Evolutionary conservation across 2,888 invertebrate genomes (phyloP).

Genomic region (Andrena bucephala): DNA sequence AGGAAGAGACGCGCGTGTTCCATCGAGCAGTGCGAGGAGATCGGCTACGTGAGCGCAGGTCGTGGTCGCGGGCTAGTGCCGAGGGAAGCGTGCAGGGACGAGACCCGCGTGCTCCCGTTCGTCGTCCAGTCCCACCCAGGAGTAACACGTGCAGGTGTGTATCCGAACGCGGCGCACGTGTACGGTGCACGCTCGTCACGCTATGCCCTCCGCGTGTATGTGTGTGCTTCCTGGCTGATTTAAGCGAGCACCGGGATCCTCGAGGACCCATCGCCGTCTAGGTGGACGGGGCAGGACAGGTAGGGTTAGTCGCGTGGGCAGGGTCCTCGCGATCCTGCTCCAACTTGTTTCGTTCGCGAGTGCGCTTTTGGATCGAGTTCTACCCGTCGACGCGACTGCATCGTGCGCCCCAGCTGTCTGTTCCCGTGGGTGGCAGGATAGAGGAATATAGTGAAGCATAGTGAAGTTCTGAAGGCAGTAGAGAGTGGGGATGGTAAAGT

Average conservation of each 20-base stretch:
- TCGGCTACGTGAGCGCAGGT: slow-evolving; percentile 17
- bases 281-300: background rate
- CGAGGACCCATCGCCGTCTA: background rate
- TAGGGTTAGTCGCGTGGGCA: slow-evolving; percentile 10
- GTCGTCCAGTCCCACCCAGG: slow-evolving; percentile 42
- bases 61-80: slow-evolving; percentile 33
- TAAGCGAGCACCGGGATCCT: background rate
- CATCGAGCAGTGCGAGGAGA: slow-evolving; percentile 35
- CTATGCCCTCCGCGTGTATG: slow-evolving; percentile 12
- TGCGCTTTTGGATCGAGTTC: too few relatives aligned
- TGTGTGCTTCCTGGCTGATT: slow-evolving; percentile 3
- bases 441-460: too few relatives aligned
- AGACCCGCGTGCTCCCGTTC: slow-evolving; percentile 30
- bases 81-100: slow-evolving; percentile 20
- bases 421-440: too few relatives aligned
- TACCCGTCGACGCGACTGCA: too few relatives aligned
- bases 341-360: too few relatives aligned
- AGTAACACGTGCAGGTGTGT: slow-evolving; percentile 72
- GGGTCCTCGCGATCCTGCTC: too few relatives aligned
- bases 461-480: too few relatives aligned
- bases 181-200: slow-evolving; percentile 35
- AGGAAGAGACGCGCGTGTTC: slow-evolving; percentile 29
- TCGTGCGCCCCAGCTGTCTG: too few relatives aligned
- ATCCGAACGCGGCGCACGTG: slow-evolving; percentile 62
- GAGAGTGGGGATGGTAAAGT: too few relatives aligned